Evolutionary conservation across 2,797 vertebrate species (phyloP), one percentile per base, ranked within the genome.

Genomic region (Salarias fasciatus): DNA sequence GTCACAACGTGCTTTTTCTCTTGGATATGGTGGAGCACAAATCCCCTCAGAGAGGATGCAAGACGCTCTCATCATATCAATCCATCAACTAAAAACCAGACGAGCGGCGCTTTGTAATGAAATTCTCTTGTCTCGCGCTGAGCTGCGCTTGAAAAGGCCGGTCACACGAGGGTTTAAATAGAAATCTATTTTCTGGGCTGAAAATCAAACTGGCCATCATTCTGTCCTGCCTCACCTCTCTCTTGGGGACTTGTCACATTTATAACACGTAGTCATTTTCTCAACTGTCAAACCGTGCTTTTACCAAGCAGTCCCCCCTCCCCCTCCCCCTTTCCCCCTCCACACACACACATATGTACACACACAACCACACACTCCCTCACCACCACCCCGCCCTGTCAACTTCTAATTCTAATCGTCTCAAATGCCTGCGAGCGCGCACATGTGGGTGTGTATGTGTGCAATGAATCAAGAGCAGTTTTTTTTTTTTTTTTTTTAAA

Each of bases 181-280:
- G 78, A 86, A 85, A 89, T 87, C 86, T 72, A 87, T 90, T 90
- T 88, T 83, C 81, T 80, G 79, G 76, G 73, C 79, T 85, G 84
- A 86, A 86, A 90, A 89, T 88, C 85, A 88, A 89, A 87, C 79
- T 77, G 75, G 80, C 82, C 84, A 82, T 83, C 82, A 79, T 82
- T 75, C 74, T 69, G 73, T 84, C 88, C 77, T 78, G 58, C 69
- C 76, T 83, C 76, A 57, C 86, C 72, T 76, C 80, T 77, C 88
- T 83, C 88, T 52, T 38, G 75, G 89, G 86, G 76, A 79, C 78
- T 68, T 88, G 88, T 92, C 92, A 91, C 82, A 86, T 89, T 87
- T 87, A 82, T 81, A 90, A 88, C 88, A 91, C 82, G 88, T 71
- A 89, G 87, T 87, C 88, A 91, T 93, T 92, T 92, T 91, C 91